phyloP scores from a whole-genome alignment of 2,113 vertebrate species.

The Acinonyx jubatus region DNA sequence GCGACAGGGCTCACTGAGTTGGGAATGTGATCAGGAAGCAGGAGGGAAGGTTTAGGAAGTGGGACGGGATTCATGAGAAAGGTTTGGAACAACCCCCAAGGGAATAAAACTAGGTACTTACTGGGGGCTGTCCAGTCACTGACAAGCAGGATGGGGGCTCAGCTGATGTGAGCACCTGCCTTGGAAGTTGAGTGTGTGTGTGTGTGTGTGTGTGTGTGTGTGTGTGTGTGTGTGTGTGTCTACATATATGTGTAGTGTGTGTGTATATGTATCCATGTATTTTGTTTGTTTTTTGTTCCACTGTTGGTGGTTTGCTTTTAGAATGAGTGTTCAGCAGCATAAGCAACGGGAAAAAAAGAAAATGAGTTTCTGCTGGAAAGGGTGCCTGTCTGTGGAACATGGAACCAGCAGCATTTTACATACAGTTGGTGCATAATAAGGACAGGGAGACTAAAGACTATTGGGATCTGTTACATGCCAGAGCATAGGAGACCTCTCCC shows the following conservation, averaged over 20 bases:
- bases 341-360: neutral
- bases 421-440: neutral
- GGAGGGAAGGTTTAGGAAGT: neutral
- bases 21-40: neutral
- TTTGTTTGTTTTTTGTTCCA: neutral
- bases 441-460: neutral
- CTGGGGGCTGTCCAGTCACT: too few relatives aligned
- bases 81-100: neutral
- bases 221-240: too few relatives aligned
- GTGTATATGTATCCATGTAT: neutral
- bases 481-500: neutral
- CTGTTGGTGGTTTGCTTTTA: neutral
- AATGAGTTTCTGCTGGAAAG: neutral
- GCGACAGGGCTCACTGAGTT: neutral
- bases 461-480: neutral
- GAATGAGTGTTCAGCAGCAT: neutral
- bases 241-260: accelerated
- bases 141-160: neutral
- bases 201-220: neutral
- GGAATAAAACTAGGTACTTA: neutral
- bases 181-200: neutral
- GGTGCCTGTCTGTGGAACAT: neutral
- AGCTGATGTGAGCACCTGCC: neutral
- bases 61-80: neutral
- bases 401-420: neutral